phyloP scores from a whole-genome alignment of 2,113 vertebrate species.

The Ardeotis arabs region DNA sequence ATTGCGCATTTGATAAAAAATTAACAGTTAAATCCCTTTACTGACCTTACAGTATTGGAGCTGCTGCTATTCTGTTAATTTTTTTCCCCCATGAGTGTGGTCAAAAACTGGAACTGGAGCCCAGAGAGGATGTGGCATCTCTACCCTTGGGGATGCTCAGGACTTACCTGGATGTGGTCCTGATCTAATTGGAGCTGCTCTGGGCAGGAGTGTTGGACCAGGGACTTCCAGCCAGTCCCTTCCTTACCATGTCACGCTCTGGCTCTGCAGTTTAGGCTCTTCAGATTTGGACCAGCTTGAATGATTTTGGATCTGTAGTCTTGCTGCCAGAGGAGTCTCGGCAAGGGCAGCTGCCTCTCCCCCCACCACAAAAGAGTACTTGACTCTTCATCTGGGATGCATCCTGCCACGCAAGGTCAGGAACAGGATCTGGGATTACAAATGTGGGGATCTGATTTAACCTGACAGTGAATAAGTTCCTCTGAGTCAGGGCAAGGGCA shows the following conservation, averaged over 20 bases:
- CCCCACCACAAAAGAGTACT: background rate
- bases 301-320: background rate
- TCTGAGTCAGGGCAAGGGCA: background rate
- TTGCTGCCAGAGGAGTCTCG: background rate
- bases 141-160: background rate
- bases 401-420: background rate
- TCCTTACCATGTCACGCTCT: fast-evolving
- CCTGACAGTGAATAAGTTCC: background rate
- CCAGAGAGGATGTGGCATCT: background rate
- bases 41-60: background rate
- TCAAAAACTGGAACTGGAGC: background rate
- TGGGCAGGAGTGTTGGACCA: background rate
- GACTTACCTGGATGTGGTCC: background rate
- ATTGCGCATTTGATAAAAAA: background rate
- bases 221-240: background rate
- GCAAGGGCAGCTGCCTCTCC: background rate
- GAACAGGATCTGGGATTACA: background rate
- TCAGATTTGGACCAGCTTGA: background rate
- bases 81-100: fast-evolving
- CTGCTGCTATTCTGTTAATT: background rate
- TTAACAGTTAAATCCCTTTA: background rate
- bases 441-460: background rate
- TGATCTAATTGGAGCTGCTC: fast-evolving
- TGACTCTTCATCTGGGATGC: background rate
- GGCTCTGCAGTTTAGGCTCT: background rate